Conservation (phyloP, 1,140 invertebrate genomes). For the Sitobion miscanthi region DNA sequence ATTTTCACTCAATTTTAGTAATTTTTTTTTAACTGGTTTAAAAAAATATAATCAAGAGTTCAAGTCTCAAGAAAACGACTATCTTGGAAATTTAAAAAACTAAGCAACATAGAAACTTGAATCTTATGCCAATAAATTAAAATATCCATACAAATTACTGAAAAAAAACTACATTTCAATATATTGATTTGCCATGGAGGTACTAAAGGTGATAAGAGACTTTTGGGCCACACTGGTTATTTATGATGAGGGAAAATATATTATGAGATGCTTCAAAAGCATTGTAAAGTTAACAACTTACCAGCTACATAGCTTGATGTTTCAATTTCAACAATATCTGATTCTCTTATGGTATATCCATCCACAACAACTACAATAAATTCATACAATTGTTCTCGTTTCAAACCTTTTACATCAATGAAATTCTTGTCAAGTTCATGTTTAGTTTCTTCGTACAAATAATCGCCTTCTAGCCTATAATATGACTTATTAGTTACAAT, state of each 20-base stretch:
- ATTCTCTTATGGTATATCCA: constrained; percentile 77
- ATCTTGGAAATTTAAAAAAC: no score
- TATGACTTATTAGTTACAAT: constrained; percentile 16
- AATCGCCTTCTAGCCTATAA: constrained; percentile 72
- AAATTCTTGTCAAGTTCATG: constrained; percentile 77
- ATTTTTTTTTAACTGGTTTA: no score
- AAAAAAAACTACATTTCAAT: no score
- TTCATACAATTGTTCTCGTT: constrained; percentile 85
- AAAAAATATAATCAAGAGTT: no score
- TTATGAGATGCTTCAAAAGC: not conserved
- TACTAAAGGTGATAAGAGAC: no score
- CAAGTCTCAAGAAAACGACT: no score
- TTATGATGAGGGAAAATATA: not conserved
- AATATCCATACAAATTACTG: no score
- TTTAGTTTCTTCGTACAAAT: constrained; percentile 68
- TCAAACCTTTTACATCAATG: constrained; percentile 78
- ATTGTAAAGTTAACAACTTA: not conserved
- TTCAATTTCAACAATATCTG: constrained; percentile 77
- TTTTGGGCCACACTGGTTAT: no score
- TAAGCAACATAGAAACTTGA: no score
- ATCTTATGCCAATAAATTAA: no score
- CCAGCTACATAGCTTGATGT: constrained; percentile 68
- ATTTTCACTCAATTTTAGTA: no score
- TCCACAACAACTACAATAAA: constrained; percentile 92
- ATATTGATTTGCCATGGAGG: no score